A percentile compares a stretch with the other conserved stretches of the same genome.
Conservation (phyloP, 2,797 vertebrate genomes). For the Pygocentrus nattereri region DNA sequence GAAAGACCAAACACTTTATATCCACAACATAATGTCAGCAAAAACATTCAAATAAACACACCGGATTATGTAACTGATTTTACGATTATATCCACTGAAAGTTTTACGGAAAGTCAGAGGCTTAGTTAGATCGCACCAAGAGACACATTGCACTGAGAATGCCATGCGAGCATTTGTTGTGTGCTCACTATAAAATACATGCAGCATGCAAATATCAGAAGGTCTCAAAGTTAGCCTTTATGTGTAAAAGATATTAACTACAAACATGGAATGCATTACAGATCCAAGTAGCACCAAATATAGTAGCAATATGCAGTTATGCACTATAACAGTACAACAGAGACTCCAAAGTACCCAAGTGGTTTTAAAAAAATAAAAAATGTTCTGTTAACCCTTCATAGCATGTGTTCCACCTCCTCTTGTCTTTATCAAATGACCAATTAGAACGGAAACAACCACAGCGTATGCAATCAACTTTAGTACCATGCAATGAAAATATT, state of each 20-base stretch:
- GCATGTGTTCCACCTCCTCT: neutral
- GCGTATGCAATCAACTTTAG: slow-evolving; percentile 8
- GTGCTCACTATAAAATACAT: slow-evolving; percentile 54
- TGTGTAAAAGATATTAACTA: slow-evolving; percentile 16
- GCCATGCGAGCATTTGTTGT: slow-evolving; percentile 51
- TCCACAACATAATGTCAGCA: slow-evolving; percentile 48
- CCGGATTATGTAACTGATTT: slow-evolving; percentile 7
- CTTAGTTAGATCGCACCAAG: slow-evolving; percentile 42
- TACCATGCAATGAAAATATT: slow-evolving; percentile 40
- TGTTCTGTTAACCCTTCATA: slow-evolving; percentile 7
- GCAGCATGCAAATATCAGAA: slow-evolving; percentile 57
- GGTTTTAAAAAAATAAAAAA: neutral
- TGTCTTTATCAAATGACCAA: neutral
- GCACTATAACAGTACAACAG: slow-evolving; percentile 15
- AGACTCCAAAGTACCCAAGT: slow-evolving; percentile 34
- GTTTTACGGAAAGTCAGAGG: slow-evolving; percentile 38
- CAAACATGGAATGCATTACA: slow-evolving; percentile 49
- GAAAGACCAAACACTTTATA: slow-evolving; percentile 38
- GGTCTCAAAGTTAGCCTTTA: slow-evolving; percentile 27
- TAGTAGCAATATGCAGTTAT: slow-evolving; percentile 46
- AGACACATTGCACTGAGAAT: slow-evolving; percentile 57
- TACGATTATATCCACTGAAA: slow-evolving; percentile 24
- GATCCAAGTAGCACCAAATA: slow-evolving; percentile 48
- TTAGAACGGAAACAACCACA: slow-evolving; percentile 4
- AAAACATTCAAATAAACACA: slow-evolving; percentile 12